Conservation (phyloP, 2,888 invertebrate genomes). For the Acanthosepion esculentum region DNA sequence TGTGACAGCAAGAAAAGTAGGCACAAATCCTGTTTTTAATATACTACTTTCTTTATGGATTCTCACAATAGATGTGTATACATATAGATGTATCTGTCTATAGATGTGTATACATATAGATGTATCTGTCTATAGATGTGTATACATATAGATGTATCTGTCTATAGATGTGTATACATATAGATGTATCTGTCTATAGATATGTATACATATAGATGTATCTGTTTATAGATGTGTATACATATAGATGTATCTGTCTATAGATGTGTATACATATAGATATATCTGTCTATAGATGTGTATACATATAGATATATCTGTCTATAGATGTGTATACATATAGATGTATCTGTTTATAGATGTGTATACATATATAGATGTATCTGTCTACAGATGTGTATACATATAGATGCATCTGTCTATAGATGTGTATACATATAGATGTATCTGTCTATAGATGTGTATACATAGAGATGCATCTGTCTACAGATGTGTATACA, state of each 20-base stretch:
- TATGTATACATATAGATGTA: background rate
- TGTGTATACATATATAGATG: too few species aligned
- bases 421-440: background rate
- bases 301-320: too few species aligned
- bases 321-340: too few species aligned
- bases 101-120: background rate
- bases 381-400: too few species aligned
- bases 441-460: background rate
- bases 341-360: too few species aligned
- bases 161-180: background rate
- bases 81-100: background rate
- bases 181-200: background rate
- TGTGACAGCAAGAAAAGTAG: too few species aligned
- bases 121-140: background rate
- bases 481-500: background rate
- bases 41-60: too few species aligned
- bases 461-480: background rate
- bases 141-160: background rate
- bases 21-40: too few species aligned
- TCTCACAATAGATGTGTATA: background rate
- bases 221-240: background rate
- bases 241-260: background rate
- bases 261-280: too few species aligned
- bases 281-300: too few species aligned
- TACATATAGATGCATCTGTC: too few species aligned